Conservation (phyloP, 1,140 invertebrate genomes). For the Drosophila miranda region DNA sequence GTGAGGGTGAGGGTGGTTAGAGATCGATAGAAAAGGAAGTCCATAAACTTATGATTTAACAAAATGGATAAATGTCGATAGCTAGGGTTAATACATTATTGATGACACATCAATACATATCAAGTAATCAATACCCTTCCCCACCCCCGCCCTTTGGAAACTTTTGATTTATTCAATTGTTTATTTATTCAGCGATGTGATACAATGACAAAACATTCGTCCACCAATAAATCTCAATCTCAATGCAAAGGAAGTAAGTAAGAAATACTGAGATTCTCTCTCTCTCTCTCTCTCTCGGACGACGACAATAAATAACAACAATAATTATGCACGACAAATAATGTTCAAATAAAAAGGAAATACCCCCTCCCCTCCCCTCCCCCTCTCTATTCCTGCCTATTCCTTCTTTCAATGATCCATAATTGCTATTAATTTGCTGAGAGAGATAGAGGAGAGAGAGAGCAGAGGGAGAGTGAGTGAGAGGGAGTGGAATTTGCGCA, state of each 20-base stretch:
- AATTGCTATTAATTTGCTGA: constrained; percentile 49
- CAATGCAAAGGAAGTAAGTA: constrained; percentile 27
- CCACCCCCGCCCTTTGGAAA: constrained; percentile 6
- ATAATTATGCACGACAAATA: constrained; percentile 44
- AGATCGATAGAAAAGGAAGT: too few species aligned
- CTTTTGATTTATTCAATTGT: constrained; percentile 42
- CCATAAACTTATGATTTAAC: too few species aligned
- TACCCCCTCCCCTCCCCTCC: background rate
- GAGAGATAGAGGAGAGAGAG: constrained; percentile 6
- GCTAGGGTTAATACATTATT: too few species aligned
- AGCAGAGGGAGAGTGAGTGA: background rate
- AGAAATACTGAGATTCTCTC: constrained; percentile 17
- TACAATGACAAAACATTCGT: constrained; percentile 31
- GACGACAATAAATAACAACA: constrained; percentile 45
- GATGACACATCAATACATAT: too few species aligned
- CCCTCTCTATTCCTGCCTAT: background rate
- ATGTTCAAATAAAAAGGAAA: constrained; percentile 25
- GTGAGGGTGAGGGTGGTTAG: too few species aligned
- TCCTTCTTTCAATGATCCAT: constrained; percentile 35
- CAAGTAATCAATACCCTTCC: constrained; percentile 15
- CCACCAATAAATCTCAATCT: constrained; percentile 40
- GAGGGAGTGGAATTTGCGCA: constrained; percentile 38
- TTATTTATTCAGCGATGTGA: background rate
- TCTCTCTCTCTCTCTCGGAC: too few species aligned
- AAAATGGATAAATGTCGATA: too few species aligned